phyloP scores from a whole-genome alignment of 2,113 vertebrate species.

The Dicerorhinus sumatrensis region DNA sequence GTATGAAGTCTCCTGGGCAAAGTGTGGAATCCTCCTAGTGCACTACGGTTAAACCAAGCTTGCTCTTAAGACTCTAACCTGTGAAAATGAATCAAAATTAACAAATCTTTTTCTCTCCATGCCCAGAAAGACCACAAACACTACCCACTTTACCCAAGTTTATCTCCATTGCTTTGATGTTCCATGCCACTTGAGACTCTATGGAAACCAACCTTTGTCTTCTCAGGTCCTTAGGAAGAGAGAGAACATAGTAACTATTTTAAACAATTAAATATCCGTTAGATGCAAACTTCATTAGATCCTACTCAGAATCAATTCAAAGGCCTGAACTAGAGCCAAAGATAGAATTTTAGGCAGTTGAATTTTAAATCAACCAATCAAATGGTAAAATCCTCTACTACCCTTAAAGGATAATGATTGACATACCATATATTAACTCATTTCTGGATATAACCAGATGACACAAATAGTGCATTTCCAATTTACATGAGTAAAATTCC shows the following conservation, averaged over 20 bases:
- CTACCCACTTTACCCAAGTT: neutral
- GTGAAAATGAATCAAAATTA: constrained; percentile 16
- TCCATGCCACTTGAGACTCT: neutral
- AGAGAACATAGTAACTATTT: neutral
- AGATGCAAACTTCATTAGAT: neutral
- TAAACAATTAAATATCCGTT: neutral
- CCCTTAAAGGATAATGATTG: neutral
- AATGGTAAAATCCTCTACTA: too few species aligned
- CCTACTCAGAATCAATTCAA: neutral
- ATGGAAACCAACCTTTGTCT: neutral
- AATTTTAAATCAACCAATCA: neutral
- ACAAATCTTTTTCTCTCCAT: neutral
- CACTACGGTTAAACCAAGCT: neutral
- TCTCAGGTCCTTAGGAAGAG: neutral
- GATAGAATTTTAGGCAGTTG: neutral
- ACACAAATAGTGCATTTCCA: neutral
- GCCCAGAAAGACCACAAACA: neutral
- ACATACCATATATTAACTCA: neutral
- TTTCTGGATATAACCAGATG: neutral
- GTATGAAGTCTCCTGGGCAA: neutral
- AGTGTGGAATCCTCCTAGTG: neutral
- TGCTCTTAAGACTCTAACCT: neutral
- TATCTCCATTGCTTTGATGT: neutral
- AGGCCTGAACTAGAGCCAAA: neutral
- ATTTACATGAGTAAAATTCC: neutral